Conservation (phyloP, 2,888 invertebrate genomes). For the Cantharis flavilabris region DNA sequence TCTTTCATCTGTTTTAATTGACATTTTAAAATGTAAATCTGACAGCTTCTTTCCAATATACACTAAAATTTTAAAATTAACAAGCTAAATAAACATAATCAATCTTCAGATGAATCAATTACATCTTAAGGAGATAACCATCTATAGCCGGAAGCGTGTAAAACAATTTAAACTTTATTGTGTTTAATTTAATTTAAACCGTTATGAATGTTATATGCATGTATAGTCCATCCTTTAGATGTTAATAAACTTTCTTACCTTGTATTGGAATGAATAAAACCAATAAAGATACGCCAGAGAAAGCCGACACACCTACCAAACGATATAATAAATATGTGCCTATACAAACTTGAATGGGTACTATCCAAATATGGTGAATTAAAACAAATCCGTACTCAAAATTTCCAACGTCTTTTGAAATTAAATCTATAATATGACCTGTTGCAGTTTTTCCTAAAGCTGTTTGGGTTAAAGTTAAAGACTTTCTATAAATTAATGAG, state of each 20-base stretch:
- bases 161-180: not conserved
- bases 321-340: conserved; percentile 72
- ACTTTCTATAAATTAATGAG: conserved; percentile 80
- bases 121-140: not conserved
- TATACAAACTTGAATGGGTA: conserved; percentile 75
- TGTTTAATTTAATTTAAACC: too few species aligned
- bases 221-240: too few species aligned
- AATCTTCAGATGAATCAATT: not conserved
- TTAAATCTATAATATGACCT: conserved; percentile 58
- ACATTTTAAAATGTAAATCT: conserved; percentile 73
- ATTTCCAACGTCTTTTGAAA: conserved; percentile 87
- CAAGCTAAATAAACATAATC: too few species aligned
- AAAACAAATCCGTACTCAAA: conserved; percentile 83
- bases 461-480: conserved; percentile 70
- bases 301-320: conserved; percentile 59
- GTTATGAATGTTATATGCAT: too few species aligned
- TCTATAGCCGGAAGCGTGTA: not conserved
- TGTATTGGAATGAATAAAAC: conserved; percentile 56
- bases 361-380: conserved; percentile 79
- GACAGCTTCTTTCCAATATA: conserved; percentile 74
- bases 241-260: conserved; percentile 39
- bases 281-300: conserved; percentile 61
- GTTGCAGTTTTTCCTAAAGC: conserved; percentile 84
- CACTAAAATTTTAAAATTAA: conserved; percentile 39
- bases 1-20: conserved; percentile 80